Evolutionary conservation across 2,888 invertebrate species (phyloP), one percentile per base, ranked within the genome.

Genomic region (Formica aserva): DNA sequence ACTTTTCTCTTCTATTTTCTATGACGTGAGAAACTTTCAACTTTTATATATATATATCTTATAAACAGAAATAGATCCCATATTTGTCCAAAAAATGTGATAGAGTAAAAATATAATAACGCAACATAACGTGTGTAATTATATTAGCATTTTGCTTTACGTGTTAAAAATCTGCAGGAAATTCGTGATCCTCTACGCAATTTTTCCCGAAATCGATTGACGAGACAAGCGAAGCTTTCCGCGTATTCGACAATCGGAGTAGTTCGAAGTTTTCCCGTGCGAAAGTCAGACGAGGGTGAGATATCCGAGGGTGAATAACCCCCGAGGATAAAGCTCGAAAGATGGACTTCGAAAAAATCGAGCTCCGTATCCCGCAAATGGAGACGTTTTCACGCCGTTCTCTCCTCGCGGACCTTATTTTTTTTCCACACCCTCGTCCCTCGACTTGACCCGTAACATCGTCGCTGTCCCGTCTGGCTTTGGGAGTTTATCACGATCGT

Each of bases 361-460:
- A 71, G 80, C 89, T 90, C 91, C 91, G 92, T 35, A 4, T 93
- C 90, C 91, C 84, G 89, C 87, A 93, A 94, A 93, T 92, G 91
- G 92, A 88, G 92, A 89, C 92, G 89, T 92, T 93, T 92, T 89
- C 91, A 92, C 90, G 88, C 90, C 86, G 91, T 92, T 92, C 86
- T 83, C 85, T 86, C 88, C 85, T 82, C 67, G 74, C 52, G 88
- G 87, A 93, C 89, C 91, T 93, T 92, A 92, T 92, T 93, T 93
- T 92, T 92, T 92, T 89, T 88, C 86, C 74, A 63, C 63, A 86
- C 87, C 88, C 89, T 85, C 77, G 86, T 84, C 86, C 67, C 52
- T n/a, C 63, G 84, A 82, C 81, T 81, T 52, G 22, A 72, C 65
- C 75, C 88, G 80, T 78, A 60, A 69, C 78, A 83, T 80, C 77